These are phyloP conservation scores for Crotalus helleri DNA, from an alignment of 2,113 vertebrate species.

Conservation along the genomic window DNA sequence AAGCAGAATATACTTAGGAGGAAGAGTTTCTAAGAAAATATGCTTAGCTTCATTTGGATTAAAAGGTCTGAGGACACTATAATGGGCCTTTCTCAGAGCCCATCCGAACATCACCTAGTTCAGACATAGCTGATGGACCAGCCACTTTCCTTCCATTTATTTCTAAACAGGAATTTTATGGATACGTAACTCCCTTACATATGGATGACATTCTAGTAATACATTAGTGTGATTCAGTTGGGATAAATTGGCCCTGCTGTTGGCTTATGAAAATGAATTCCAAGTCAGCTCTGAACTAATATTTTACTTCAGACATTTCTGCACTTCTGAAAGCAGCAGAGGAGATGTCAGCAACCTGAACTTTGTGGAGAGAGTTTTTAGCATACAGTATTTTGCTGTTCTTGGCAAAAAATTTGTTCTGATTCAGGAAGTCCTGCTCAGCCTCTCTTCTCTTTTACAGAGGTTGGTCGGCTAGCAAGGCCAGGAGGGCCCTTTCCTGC, in stretches of 20 bases:
- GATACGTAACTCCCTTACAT: not conserved
- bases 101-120: not conserved
- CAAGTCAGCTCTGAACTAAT: not conserved
- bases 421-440: not conserved
- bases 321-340: not conserved
- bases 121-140: not conserved
- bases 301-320: not conserved
- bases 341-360: not conserved
- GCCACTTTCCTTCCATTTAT: not conserved
- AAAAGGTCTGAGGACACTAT: not conserved
- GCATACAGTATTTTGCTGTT: fast-evolving
- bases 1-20: not conserved
- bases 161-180: not conserved
- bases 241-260: not conserved
- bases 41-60: not conserved
- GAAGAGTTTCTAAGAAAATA: not conserved
- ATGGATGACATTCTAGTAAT: not conserved
- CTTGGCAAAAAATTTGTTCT: not conserved
- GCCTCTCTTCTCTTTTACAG: too few relatives aligned
- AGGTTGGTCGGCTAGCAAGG: not conserved
- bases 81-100: not conserved
- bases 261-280: not conserved
- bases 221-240: not conserved
- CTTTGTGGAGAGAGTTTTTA: not conserved
- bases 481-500: not conserved